Evolutionary conservation across 1,140 invertebrate genomes (phyloP).

Genomic region (Drosophila suzukii): DNA sequence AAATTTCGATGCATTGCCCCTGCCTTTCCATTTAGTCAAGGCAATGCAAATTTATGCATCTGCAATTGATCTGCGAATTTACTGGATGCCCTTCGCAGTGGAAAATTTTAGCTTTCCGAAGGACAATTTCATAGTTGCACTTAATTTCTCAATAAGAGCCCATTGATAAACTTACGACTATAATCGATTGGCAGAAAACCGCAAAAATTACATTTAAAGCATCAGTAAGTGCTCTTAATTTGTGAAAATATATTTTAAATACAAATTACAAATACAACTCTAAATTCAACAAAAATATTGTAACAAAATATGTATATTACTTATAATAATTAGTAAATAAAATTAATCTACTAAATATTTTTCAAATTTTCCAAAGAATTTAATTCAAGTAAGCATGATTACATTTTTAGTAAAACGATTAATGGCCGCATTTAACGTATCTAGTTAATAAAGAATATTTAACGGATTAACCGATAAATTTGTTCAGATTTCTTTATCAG

Average conservation of each 20-base stretch:
- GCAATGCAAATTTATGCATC: constrained; percentile 42
- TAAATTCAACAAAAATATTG: no score
- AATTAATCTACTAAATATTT: no score
- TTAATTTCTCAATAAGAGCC: not conserved
- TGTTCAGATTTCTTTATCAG: constrained; percentile 1
- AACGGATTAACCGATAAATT: not conserved
- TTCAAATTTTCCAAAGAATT: no score
- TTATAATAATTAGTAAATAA: no score
- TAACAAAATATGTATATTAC: no score
- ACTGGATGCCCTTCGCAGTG: constrained; percentile 3
- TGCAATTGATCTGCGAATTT: constrained; percentile 28
- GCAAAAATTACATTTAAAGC: no score
- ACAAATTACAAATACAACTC: no score
- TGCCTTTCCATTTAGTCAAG: constrained; percentile 12
- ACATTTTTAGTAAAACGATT: not conserved
- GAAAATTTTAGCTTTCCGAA: constrained; percentile 1
- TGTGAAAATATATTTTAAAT: no score
- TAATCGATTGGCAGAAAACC: no score
- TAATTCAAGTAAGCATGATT: no score
- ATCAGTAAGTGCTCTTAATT: no score
- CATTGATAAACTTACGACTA: no score
- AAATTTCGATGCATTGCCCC: not conserved
- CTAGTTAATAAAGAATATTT: not conserved
- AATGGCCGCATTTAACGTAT: not conserved
- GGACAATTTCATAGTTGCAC: not conserved